phyloP scores from a whole-genome alignment of 2,797 vertebrate species.

The Cephalopachus bancanus region DNA sequence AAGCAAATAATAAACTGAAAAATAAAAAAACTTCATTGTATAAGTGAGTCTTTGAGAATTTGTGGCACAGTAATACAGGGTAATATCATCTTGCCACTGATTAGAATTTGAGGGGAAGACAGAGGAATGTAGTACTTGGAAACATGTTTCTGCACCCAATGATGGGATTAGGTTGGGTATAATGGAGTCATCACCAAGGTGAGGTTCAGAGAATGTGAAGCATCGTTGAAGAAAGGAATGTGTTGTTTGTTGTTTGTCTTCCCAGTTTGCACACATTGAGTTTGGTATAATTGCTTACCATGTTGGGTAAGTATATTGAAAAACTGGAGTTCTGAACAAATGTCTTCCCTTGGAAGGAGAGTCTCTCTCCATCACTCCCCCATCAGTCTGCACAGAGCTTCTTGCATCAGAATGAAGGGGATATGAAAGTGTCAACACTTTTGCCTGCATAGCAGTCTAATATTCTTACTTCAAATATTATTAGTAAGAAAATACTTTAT shows the following conservation, averaged over 20 bases:
- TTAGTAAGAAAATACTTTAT: not conserved
- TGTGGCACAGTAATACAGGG: not conserved
- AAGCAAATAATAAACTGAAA: not conserved
- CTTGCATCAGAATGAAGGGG: not conserved
- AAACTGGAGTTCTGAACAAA: not conserved
- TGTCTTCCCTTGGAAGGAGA: not conserved
- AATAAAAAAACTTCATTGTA: not conserved
- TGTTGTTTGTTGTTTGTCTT: not conserved
- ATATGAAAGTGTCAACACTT: not conserved
- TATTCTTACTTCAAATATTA: not conserved
- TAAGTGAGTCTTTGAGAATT: not conserved
- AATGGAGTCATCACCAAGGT: not conserved
- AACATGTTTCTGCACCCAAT: not conserved
- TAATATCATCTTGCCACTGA: not conserved
- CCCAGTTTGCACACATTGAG: not conserved
- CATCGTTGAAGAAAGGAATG: not conserved
- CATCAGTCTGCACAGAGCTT: not conserved
- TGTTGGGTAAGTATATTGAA: not conserved
- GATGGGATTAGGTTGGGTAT: accelerated
- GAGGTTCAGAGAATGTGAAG: not conserved
- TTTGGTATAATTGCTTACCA: not conserved
- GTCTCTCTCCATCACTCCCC: not conserved
- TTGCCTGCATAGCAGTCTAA: not conserved
- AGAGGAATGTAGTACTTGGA: not conserved
- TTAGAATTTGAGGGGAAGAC: not conserved